Conservation (phyloP, 2,113 vertebrate genomes). For the Rafetus swinhoei region DNA sequence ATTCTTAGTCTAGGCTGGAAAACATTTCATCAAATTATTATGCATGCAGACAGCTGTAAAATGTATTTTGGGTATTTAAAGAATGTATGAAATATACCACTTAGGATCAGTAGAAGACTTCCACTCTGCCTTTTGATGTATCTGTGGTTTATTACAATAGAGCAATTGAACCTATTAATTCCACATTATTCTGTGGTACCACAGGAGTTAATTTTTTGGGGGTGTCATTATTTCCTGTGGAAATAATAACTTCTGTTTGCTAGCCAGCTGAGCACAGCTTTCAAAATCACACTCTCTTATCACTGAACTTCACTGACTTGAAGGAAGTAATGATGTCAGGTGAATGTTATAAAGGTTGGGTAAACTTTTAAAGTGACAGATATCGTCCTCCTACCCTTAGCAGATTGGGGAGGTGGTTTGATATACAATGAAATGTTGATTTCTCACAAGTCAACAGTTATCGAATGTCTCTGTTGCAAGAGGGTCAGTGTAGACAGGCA, state of each 20-base stretch:
- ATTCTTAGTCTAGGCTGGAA: background rate
- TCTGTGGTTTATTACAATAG: background rate
- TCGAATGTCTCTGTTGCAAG: background rate
- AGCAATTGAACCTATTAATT: background rate
- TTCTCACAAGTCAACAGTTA: background rate
- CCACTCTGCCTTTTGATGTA: background rate
- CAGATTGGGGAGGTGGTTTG: background rate
- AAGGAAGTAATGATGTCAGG: background rate
- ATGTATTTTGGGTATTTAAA: background rate
- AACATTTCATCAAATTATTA: background rate
- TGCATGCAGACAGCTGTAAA: background rate
- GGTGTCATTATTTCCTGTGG: background rate
- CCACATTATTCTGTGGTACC: background rate
- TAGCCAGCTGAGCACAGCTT: background rate
- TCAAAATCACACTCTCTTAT: background rate
- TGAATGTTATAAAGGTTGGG: background rate
- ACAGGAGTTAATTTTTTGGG: background rate
- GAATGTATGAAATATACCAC: background rate
- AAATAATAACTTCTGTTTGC: background rate
- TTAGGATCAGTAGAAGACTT: background rate
- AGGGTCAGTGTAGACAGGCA: too few species aligned
- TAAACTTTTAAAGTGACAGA: background rate
- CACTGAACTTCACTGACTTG: background rate
- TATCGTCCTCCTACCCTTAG: background rate
- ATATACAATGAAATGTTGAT: background rate